These are phyloP conservation scores for Palythoa caribaeorum DNA, from an alignment of 92 coral and sea anemone species.

Conservation along the genomic window DNA sequence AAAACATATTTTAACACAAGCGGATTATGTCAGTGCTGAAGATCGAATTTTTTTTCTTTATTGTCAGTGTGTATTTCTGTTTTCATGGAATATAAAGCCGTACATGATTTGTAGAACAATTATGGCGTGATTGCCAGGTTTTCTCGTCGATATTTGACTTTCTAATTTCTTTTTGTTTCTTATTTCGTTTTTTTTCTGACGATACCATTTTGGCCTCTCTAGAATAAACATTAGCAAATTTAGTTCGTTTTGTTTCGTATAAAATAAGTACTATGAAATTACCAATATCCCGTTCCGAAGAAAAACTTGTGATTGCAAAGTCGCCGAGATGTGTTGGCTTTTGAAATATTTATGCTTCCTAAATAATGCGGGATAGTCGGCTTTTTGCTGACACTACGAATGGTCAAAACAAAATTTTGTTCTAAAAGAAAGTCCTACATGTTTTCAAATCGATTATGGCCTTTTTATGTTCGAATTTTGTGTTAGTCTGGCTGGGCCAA, in stretches of 20 bases:
- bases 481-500: slow-evolving; percentile 12
- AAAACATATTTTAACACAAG: too few relatives aligned
- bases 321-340: slow-evolving; percentile 41
- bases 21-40: neutral
- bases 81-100: neutral
- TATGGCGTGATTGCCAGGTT: neutral
- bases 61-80: slow-evolving; percentile 15
- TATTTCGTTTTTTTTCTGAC: neutral
- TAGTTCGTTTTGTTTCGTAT: neutral
- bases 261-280: neutral
- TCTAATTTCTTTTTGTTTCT: neutral
- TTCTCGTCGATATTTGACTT: slow-evolving; percentile 2
- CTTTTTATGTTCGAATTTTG: neutral
- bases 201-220: neutral
- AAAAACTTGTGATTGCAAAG: slow-evolving; percentile 11
- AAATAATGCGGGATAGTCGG: slow-evolving; percentile 37
- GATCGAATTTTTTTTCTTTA: neutral
- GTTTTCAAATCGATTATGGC: neutral
- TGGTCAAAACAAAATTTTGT: neutral
- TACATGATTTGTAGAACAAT: neutral
- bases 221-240: neutral
- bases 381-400: neutral
- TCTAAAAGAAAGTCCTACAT: neutral
- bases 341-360: slow-evolving; percentile 87
- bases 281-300: neutral